Evolutionary conservation across 2,888 invertebrate genomes (phyloP), one percentile per base, ranked within the genome.

Genomic region (Brenthis daphne): DNA sequence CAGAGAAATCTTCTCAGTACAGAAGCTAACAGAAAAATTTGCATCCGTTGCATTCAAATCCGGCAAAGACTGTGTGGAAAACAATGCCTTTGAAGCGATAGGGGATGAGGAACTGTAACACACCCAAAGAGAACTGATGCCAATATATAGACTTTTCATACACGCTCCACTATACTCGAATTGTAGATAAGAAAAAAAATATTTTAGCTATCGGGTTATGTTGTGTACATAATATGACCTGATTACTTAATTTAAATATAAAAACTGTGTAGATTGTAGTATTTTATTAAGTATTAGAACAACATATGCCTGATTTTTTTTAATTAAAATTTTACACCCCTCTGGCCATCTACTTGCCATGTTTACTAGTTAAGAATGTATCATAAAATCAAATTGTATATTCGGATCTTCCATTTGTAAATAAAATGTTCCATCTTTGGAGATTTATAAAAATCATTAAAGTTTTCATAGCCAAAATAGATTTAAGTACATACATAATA

Each of bases 71-170:
- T 95, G 96, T 74, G 95, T 97, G 72, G 97, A 97, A 83, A 98
- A 98, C 88, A 96, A 97, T 86, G 98, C 98, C 29, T 99, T 99
- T 85, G 97, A 98, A 87, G 98, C 97, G 63, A 98, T 99, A 76
- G 98, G 98, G 4, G 99, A 99, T 83, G 99, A 98, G 79, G 99
- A 99, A 89, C 93, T 97, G 79, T 97, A 94, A 93, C 43, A 12
- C 60, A 66, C 71, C 77, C 75, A 79, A 77, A 76, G 75, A 77
- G 69, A 63, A 47, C 29, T 11, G 48, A 56, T 56, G 64, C 58
- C 61, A 64, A 64, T 66, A 53, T 66, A 66, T 47, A 66, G 63
- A 61, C 51, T 53, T 61, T 24, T 37, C 37, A 60, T 29, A 53
- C 48, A 48, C 47, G 54, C 50, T 54, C 61, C 43, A 58, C 33